Percentiles rank a stretch among this genome's conserved stretches.
These are phyloP conservation scores for Alligator mississippiensis DNA, from an alignment of 2,113 vertebrate species.

Conservation along the genomic window DNA sequence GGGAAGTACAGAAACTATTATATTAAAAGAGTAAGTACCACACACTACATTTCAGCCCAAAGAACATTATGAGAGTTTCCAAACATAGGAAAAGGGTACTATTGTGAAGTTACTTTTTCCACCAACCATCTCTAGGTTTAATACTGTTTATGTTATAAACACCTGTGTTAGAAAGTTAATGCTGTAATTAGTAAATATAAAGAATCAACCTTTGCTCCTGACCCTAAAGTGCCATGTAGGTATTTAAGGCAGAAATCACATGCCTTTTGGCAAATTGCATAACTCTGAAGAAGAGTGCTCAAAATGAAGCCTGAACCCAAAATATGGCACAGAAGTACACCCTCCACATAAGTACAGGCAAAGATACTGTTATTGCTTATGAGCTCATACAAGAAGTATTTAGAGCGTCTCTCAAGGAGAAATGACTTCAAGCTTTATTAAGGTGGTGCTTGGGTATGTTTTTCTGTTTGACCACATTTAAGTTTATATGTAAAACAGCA, in stretches of 20 bases:
- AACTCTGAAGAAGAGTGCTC: neutral
- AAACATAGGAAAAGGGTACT: neutral
- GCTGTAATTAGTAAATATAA: neutral
- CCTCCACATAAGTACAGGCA: neutral
- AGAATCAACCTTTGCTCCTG: too few species aligned
- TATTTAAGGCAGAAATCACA: neutral
- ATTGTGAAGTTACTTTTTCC: neutral
- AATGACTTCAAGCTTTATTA: neutral
- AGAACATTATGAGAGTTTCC: neutral
- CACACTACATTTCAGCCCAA: neutral
- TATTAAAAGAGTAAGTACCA: neutral
- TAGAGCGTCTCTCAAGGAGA: neutral
- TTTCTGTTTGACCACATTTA: neutral
- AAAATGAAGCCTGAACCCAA: neutral
- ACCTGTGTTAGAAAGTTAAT: neutral
- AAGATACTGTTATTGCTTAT: neutral
- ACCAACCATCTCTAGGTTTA: neutral
- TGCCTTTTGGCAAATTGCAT: neutral
- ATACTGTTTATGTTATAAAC: neutral
- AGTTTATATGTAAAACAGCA: neutral
- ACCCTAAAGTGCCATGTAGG: neutral
- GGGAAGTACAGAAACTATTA: neutral
- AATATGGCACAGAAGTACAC: neutral
- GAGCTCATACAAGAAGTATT: neutral
- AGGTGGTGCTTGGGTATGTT: too few species aligned